phyloP scores from a whole-genome alignment of 2,797 vertebrate species.

The Molossus alvarezi region DNA sequence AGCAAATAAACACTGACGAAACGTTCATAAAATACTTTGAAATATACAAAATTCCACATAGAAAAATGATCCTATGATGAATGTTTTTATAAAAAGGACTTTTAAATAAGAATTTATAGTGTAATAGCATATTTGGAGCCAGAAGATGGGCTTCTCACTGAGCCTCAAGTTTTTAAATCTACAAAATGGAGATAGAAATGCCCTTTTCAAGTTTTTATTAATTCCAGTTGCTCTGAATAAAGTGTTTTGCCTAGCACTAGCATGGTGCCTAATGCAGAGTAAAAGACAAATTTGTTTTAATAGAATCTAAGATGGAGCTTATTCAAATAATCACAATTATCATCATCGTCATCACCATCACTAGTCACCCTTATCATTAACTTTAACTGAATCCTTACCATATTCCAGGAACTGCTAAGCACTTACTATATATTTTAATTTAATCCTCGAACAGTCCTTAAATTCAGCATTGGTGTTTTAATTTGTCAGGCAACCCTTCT shows the following conservation, averaged over 20 bases:
- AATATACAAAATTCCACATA: constrained; percentile 16
- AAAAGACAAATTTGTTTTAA: neutral
- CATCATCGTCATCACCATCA: neutral
- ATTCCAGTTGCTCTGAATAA: neutral
- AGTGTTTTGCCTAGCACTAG: neutral
- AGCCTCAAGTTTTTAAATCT: constrained; percentile 8
- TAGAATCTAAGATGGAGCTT: neutral
- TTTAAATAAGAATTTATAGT: neutral
- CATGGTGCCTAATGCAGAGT: neutral
- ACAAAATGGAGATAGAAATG: neutral
- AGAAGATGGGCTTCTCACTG: neutral
- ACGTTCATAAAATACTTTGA: neutral
- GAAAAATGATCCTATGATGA: constrained; percentile 32
- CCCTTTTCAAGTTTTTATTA: constrained; percentile 1
- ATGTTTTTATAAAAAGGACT: neutral
- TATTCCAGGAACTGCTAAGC: neutral
- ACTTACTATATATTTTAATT: neutral
- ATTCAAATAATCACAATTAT: neutral
- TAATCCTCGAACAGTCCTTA: constrained; percentile 19
- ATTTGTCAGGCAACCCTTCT: neutral
- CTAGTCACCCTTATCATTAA: neutral
- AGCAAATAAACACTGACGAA: constrained; percentile 42
- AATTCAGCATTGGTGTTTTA: neutral
- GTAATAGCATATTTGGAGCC: neutral
- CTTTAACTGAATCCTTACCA: constrained; percentile 6